phyloP scores from a whole-genome alignment of 2,113 vertebrate species.

The Nymphicus hollandicus region DNA sequence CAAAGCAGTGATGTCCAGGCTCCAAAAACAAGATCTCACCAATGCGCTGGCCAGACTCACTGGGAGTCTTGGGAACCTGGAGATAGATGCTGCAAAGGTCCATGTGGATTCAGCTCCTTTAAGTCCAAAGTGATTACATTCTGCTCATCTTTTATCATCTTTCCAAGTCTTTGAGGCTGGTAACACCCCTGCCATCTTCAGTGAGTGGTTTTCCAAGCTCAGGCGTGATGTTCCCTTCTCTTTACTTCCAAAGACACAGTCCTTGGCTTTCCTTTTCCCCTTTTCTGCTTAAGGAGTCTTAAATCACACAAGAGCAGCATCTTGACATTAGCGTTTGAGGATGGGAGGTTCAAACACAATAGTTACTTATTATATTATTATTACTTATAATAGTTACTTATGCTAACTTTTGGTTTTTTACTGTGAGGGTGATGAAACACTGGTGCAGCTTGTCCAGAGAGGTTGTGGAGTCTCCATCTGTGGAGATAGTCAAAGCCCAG shows the following conservation, averaged over 20 bases:
- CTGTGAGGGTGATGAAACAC: not conserved
- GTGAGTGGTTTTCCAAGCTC: not conserved
- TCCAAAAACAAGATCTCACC: not conserved
- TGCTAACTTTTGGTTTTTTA: not conserved
- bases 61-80: not conserved
- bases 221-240: not conserved
- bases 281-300: slow-evolving; percentile 27
- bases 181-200: not conserved
- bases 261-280: not conserved
- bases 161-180: not conserved
- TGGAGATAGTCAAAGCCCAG: not conserved
- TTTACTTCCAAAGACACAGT: not conserved
- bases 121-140: not conserved
- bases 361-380: not conserved
- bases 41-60: not conserved
- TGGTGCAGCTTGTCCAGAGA: slow-evolving; percentile 8
- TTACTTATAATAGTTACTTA: not conserved
- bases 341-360: not conserved
- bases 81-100: not conserved
- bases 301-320: slow-evolving; percentile 34
- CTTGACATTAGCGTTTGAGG: not conserved
- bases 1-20: not conserved
- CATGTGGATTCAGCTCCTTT: not conserved
- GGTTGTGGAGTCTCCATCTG: not conserved
- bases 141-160: not conserved